Conservation (phyloP, 2,113 vertebrate species). For the Eira barbara region DNA sequence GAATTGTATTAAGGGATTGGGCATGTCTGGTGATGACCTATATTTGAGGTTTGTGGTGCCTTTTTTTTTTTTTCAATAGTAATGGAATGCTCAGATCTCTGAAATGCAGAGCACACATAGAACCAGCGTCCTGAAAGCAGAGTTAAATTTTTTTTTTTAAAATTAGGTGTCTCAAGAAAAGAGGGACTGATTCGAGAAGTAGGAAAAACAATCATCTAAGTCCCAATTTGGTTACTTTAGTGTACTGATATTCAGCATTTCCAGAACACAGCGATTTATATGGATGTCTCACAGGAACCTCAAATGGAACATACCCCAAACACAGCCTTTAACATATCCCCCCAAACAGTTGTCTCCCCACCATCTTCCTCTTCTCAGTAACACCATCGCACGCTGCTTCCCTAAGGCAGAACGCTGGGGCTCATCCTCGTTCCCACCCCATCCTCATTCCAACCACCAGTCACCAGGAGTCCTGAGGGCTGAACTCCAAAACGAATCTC, state of each 20-base stretch:
- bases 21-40: background rate
- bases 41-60: slow-evolving; percentile 30
- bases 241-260: background rate
- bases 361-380: background rate
- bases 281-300: background rate
- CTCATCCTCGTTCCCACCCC: background rate
- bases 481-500: background rate
- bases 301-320: background rate
- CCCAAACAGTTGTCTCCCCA: background rate
- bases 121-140: background rate
- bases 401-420: background rate
- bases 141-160: background rate
- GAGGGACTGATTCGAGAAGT: slow-evolving; percentile 4
- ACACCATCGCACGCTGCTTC: background rate
- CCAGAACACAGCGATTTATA: slow-evolving; percentile 37
- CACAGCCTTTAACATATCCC: background rate
- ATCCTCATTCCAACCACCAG: background rate
- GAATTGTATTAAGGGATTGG: slow-evolving; percentile 22
- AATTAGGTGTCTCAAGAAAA: slow-evolving; percentile 52
- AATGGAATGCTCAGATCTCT: slow-evolving; percentile 16
- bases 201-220: slow-evolving; percentile 10
- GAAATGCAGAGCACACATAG: slow-evolving; percentile 34
- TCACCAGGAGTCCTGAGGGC: background rate
- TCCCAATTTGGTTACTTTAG: slow-evolving; percentile 11
- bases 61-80: background rate